A percentile compares a stretch with the other conserved stretches of the same genome.
Evolutionary conservation across 2,888 invertebrate species (phyloP).

Genomic region (Agrotis ipsilon): DNA sequence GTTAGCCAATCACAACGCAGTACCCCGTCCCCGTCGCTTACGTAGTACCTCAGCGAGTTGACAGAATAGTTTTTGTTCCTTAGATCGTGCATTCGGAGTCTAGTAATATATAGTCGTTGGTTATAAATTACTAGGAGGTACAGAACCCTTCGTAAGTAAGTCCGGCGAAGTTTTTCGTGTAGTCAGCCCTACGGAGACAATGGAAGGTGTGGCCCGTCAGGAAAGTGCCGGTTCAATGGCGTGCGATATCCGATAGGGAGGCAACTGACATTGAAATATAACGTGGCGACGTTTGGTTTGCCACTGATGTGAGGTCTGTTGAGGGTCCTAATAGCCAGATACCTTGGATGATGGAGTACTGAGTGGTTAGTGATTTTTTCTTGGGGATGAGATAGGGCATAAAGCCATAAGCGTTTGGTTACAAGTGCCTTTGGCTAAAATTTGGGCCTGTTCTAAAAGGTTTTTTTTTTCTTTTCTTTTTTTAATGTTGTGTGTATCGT

Average conservation of each 20-base stretch:
- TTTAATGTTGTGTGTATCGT: too few relatives aligned
- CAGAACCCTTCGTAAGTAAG: not conserved
- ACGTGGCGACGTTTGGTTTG: conserved; percentile 61
- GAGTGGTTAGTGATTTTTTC: too few relatives aligned
- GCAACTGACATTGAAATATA: conserved; percentile 84
- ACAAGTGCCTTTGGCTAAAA: too few relatives aligned
- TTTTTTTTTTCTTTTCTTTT: too few relatives aligned
- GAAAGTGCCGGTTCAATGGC: conserved; percentile 77
- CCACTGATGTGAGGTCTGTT: conserved; percentile 34
- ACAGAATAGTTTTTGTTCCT: too few relatives aligned
- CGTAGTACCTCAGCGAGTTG: too few relatives aligned
- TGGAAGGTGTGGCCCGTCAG: conserved; percentile 78
- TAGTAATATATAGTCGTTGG: too few relatives aligned
- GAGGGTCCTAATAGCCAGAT: conserved; percentile 1
- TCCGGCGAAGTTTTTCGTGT: not conserved
- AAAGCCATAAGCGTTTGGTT: not conserved
- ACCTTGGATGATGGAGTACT: too few relatives aligned
- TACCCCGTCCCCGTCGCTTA: too few relatives aligned
- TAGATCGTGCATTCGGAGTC: too few relatives aligned
- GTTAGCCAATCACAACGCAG: too few relatives aligned
- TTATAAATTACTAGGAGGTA: not conserved
- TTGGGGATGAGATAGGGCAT: not conserved
- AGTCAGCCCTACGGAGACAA: conserved; percentile 74
- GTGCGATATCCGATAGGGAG: conserved; percentile 78
- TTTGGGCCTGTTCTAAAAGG: too few relatives aligned